Evolutionary conservation across 2,888 invertebrate species (phyloP), one percentile per base, ranked within the genome.

Genomic region (Uloborus plumipes): DNA sequence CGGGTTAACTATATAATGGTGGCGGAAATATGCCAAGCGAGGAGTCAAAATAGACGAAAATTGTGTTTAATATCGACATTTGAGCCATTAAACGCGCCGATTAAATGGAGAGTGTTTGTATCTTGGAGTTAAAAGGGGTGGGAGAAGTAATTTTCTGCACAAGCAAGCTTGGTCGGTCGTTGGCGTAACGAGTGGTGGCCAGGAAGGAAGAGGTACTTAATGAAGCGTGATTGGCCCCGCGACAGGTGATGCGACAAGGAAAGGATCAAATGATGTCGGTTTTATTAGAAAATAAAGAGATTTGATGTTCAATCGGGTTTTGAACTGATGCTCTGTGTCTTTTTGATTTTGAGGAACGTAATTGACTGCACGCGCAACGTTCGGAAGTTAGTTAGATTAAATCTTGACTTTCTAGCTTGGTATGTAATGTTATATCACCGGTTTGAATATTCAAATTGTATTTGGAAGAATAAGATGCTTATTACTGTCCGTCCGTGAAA

Each of bases 1-100:
- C 49, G 47, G 49, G 65, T 65, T 65, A 65, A 65, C 39, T 39
- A 47, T 39, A 65, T 65, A 65, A 65, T 65, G 65, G 47, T 13
- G 47, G 18, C 18, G 47, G 47, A 65, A 39, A 55, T n/a, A 14
- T n/a, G 7, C 55, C 16, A n/a, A 16, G 55, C 55, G 18, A 55
- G 20, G 18, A 55, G 16, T 20, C 55, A 55, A 16, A 55, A 20
- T 18, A 15, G 20, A 55, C 55, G 18, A n/a, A 20, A 39, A 55
- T n/a, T 9, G 18, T 55, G 20, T 20, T 55, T 55, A 55, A 55
- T 55, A 55, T 55, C 55, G 55, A 55, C n/a, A 55, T 55, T 16
- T 55, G 55, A 55, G 15, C 55, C 55, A 55, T 55, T 55, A 55
- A 55, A 55, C 11, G 55, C 55, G 55, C 9, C 9, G 20, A 20